A percentile compares a stretch with the other conserved stretches of the same genome.
Conservation (phyloP, 2,113 vertebrate species). For the Notarius quadriscutis region DNA sequence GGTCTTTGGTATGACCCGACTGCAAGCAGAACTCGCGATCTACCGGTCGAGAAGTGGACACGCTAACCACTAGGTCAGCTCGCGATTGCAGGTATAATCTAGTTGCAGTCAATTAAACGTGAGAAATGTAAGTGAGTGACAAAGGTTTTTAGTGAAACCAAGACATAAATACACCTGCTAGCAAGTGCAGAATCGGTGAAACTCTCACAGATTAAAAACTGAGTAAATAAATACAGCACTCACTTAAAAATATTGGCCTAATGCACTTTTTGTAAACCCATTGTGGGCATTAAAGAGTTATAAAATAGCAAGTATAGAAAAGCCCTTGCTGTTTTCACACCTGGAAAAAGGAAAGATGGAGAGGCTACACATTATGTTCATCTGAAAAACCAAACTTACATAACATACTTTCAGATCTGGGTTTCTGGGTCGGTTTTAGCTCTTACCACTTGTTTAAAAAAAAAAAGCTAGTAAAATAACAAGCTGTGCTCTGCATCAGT, state of each 20-base stretch:
- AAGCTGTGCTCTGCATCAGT: background rate
- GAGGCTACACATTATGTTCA: background rate
- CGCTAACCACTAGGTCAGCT: too few species aligned
- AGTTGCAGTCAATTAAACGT: background rate
- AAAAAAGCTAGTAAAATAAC: conserved; percentile 9
- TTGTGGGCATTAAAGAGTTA: background rate
- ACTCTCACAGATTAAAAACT: background rate
- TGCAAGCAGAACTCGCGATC: too few species aligned
- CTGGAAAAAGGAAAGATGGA: background rate
- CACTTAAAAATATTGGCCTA: background rate
- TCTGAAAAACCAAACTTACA: background rate
- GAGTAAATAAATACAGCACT: background rate
- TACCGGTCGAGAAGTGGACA: too few species aligned
- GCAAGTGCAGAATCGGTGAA: background rate
- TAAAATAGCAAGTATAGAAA: background rate
- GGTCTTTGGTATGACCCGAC: too few species aligned
- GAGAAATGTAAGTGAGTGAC: background rate
- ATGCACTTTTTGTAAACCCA: background rate
- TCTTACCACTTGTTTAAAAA: background rate
- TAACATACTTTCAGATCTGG: background rate
- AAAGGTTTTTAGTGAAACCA: background rate
- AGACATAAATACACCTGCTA: background rate
- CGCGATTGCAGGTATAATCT: too few species aligned
- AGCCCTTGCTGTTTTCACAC: background rate
- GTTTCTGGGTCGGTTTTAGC: background rate